Conservation (phyloP, 2,888 invertebrate species). For the Melanotus villosus region DNA sequence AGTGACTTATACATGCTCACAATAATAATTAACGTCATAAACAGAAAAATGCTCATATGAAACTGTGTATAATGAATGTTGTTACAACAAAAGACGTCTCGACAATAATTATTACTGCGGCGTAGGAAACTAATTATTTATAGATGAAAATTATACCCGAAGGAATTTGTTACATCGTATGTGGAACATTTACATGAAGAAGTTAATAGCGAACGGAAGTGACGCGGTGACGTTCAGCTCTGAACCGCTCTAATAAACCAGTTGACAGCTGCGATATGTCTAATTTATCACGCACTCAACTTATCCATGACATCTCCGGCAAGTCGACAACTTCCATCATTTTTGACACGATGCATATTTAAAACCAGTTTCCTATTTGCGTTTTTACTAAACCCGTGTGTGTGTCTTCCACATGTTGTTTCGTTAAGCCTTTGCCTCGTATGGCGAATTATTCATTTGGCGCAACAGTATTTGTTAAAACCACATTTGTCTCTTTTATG, state of each 20-base stretch:
- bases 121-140: no score
- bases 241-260: constrained; percentile 58
- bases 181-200: constrained; percentile 37
- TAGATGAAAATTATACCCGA: no score
- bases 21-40: constrained; percentile 14
- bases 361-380: constrained; percentile 33
- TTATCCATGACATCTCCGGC: constrained; percentile 56
- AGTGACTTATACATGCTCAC: neutral
- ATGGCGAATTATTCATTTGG: no score
- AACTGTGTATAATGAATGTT: no score
- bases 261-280: constrained; percentile 62
- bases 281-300: constrained; percentile 60
- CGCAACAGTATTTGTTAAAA: neutral
- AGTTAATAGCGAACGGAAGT: constrained; percentile 55
- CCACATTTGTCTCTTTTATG: neutral
- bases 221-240: constrained; percentile 57
- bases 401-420: constrained; percentile 4
- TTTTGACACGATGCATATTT: constrained; percentile 47
- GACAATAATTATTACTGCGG: neutral
- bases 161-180: constrained; percentile 1
- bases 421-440: neutral
- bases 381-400: neutral
- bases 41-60: constrained; percentile 1
- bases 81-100: neutral
- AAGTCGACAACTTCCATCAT: constrained; percentile 53